Evolutionary conservation across 1,140 invertebrate species (phyloP).

Genomic region (Papilio aristodemus): DNA sequence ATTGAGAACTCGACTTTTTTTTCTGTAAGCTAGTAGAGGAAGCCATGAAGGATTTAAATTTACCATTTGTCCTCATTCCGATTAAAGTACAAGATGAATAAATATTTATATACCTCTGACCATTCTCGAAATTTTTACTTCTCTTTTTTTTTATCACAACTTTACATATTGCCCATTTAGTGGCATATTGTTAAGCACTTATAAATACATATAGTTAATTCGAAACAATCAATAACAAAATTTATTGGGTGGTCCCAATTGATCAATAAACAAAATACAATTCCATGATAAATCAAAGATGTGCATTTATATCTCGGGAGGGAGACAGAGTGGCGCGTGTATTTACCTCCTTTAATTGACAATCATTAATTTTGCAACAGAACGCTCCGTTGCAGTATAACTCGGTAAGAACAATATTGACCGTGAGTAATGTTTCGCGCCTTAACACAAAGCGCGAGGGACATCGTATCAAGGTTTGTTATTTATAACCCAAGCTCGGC

Average conservation of each 20-base stretch:
- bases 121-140: neutral
- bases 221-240: constrained; percentile 28
- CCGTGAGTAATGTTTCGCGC: constrained; percentile 26
- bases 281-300: constrained; percentile 21
- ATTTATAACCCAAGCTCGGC: constrained; percentile 47
- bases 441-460: constrained; percentile 44
- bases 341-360: constrained; percentile 27
- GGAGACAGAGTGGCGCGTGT: neutral
- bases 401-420: constrained; percentile 10
- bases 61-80: no score
- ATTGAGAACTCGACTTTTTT: no score
- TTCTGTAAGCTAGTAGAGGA: no score
- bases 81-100: no score
- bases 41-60: no score
- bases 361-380: constrained; percentile 24
- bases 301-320: neutral
- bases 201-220: constrained; percentile 21
- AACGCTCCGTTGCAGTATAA: neutral
- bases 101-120: neutral
- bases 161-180: constrained; percentile 13
- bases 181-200: constrained; percentile 12
- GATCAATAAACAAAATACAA: constrained; percentile 18
- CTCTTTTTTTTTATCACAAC: neutral
- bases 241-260: constrained; percentile 32
- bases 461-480: constrained; percentile 48